A percentile compares a stretch with the other conserved stretches of the same genome.
Evolutionary conservation across 2,797 vertebrate genomes (phyloP).

Genomic region (Semaprochilodus insignis): DNA sequence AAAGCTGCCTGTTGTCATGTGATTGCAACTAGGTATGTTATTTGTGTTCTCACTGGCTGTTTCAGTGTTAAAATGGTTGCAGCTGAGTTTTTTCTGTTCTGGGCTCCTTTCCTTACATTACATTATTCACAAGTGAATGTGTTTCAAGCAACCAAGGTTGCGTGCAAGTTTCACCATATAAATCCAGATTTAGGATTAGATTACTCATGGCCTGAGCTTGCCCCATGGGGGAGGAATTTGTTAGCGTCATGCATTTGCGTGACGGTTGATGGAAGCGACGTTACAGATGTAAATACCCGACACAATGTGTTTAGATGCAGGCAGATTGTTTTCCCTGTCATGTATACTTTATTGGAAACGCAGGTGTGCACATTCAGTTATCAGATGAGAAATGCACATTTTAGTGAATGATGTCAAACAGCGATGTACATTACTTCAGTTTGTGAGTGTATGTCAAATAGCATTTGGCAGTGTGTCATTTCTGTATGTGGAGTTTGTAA

Average conservation of each 20-base stretch:
- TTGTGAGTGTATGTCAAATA: not conserved
- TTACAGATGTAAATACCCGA: conserved; percentile 14
- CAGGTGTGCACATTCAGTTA: conserved; percentile 24
- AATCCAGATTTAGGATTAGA: not conserved
- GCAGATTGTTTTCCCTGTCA: not conserved
- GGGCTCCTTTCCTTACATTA: not conserved
- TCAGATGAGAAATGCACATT: not conserved
- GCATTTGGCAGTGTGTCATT: not conserved
- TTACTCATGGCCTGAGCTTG: conserved; percentile 23
- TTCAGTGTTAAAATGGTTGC: too few relatives aligned
- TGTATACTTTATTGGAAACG: not conserved
- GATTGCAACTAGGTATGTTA: too few relatives aligned
- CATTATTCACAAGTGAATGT: not conserved
- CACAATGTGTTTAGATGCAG: conserved; percentile 15
- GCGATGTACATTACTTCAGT: conserved; percentile 52
- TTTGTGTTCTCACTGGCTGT: too few relatives aligned
- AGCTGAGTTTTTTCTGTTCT: too few relatives aligned
- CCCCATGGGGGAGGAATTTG: conserved; percentile 29
- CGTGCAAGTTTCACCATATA: not conserved
- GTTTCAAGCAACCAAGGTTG: not conserved
- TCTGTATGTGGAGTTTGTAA: not conserved
- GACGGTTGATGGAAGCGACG: not conserved
- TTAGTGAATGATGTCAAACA: conserved; percentile 55
- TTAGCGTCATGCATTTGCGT: conserved; percentile 6
- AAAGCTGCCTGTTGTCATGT: too few relatives aligned